Evolutionary conservation across 2,888 invertebrate species (phyloP), one percentile per base, ranked within the genome.

Genomic region (Pteria penguin): DNA sequence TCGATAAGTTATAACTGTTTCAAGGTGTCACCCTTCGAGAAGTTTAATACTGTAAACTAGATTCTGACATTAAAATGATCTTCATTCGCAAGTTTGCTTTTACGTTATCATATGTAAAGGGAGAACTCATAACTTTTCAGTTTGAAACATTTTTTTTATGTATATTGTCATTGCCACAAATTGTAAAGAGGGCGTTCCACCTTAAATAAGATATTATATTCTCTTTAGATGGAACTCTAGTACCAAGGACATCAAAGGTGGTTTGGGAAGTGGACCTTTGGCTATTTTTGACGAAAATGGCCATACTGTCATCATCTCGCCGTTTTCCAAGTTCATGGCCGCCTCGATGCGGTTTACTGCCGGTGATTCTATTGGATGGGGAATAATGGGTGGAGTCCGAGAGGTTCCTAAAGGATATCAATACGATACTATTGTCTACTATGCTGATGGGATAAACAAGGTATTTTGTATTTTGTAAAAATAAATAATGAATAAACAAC

Each of bases 391-490:
- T 29, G 62, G 71, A 54, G 61, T 71, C 26, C n/a, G 62, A 27
- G 33, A 67, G 8, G 69, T 81, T 26, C 78, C 81, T 18, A 65
- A 52, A n/a, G 69, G 74, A 14, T 81, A 71, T 57, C 69, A 61
- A 2, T 76, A 78, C 57, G 70, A 63, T 18, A 76, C 78, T 1
- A 66, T 78, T 4, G 32, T 81, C 4, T 81, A 69, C 54, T 75
- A 76, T 45, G 45, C 45, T n/a, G 52, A 67, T 1, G 72, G 76
- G 3, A 76, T 81, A n/a, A 76, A 78, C 33, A 29, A 68, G 76
- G 78, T 80, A 54, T 4, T 4, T 26, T n/a, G n/a, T n/a, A n/a
- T n/a, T n/a, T n/a, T n/a, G n/a, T n/a, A n/a, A n/a, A n/a, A n/a
- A n/a, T n/a, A n/a, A n/a, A n/a, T n/a, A n/a, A n/a, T n/a, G n/a